Conservation (phyloP, 2,888 invertebrate genomes). For the Flexamia atlantica region DNA sequence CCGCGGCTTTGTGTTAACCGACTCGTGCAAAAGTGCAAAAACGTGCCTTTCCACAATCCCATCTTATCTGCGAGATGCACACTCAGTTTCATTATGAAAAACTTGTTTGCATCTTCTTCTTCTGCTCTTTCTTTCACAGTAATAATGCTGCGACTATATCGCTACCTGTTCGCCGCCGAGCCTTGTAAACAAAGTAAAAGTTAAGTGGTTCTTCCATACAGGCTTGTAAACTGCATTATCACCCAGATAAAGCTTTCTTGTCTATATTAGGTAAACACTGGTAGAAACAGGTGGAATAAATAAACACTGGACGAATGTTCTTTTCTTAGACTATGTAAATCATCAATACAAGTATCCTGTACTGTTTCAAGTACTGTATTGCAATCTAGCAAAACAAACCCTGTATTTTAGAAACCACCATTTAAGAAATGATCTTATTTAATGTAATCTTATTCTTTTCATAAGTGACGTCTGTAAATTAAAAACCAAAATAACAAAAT, state of each 20-base stretch:
- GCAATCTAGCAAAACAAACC: too few relatives aligned
- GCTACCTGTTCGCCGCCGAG: not conserved
- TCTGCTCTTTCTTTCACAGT: conserved; percentile 21
- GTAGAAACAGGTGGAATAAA: too few relatives aligned
- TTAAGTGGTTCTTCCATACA: conserved; percentile 23
- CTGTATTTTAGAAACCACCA: too few relatives aligned
- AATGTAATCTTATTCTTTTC: too few relatives aligned
- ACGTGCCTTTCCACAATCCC: not conserved
- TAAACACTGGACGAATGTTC: too few relatives aligned
- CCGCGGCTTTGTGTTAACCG: not conserved
- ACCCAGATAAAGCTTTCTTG: not conserved
- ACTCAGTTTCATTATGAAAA: conserved; percentile 25
- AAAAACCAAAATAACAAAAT: too few relatives aligned
- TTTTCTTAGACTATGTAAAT: too few relatives aligned
- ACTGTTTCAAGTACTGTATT: too few relatives aligned
- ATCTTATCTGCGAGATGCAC: conserved; percentile 1
- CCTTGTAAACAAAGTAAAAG: conserved; percentile 9
- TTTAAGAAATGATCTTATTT: too few relatives aligned
- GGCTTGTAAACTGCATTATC: not conserved
- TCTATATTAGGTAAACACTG: not conserved
- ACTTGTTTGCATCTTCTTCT: conserved; percentile 27
- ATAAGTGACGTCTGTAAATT: too few relatives aligned
- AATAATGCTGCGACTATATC: not conserved
- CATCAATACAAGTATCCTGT: too few relatives aligned
- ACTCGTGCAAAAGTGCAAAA: conserved; percentile 14